Percentiles rank a stretch among this genome's conserved stretches.
Evolutionary conservation across 2,888 invertebrate species (phyloP).

Genomic region (Halocaridina rubra): DNA sequence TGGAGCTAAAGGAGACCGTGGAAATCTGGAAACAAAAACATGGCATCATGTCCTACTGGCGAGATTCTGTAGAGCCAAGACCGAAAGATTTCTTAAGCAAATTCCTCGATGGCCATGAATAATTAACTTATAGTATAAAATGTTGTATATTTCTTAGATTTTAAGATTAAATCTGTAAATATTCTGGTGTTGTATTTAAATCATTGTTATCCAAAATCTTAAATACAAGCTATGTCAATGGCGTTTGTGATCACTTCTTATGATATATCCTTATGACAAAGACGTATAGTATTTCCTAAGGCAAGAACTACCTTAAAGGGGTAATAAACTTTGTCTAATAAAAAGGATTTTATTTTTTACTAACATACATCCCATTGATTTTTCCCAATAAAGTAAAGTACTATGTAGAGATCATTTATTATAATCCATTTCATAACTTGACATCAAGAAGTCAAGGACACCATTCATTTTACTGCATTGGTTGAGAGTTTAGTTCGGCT

Average conservation of each 20-base stretch:
- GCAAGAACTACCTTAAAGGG: neutral
- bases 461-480: constrained; percentile 20
- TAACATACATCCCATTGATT: neutral
- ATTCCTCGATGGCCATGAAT: constrained; percentile 77
- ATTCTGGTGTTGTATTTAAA: too few relatives aligned
- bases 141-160: neutral
- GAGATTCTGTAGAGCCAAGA: constrained; percentile 84
- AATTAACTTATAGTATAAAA: neutral
- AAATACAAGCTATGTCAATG: too few relatives aligned
- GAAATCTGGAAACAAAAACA: constrained; percentile 90
- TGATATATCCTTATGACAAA: too few relatives aligned
- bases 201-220: too few relatives aligned
- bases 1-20: constrained; percentile 90
- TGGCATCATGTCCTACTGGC: constrained; percentile 86
- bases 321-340: too few relatives aligned
- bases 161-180: too few relatives aligned
- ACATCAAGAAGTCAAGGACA: neutral
- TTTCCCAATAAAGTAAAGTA: too few relatives aligned
- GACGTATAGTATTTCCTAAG: neutral
- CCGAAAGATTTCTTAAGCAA: constrained; percentile 92
- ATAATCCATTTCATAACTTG: neutral
- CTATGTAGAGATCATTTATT: neutral
- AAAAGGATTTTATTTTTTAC: neutral
- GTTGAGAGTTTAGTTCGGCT: constrained; percentile 38
- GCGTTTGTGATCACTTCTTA: too few relatives aligned